Evolutionary conservation across 2,113 vertebrate genomes (phyloP), one percentile per base, ranked within the genome.

Genomic region (Ahaetulla prasina): DNA sequence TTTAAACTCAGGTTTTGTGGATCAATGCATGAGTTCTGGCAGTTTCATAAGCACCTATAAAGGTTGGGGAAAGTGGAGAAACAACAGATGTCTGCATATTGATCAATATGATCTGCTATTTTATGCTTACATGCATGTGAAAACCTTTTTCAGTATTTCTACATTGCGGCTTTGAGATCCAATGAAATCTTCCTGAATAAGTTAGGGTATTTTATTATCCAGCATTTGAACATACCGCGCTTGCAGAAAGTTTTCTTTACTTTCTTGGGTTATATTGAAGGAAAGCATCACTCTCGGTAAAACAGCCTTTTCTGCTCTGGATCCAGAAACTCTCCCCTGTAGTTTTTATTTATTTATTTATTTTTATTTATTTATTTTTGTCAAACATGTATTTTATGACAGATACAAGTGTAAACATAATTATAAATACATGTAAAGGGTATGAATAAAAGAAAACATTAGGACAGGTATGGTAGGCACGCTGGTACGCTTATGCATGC

Each of bases 91-190:
- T 68, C 30, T 68, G 60, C 27, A 68, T n/a, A n/a, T n/a, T 68
- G 60, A 68, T 68, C 30, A 55, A 2, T 1, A 90, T 30, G 1
- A n/a, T 57, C 60, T 93, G 4, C 49, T 85, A 89, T 74, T 39
- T 0, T 0, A 45, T 89, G 5, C 4, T 52, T 39, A 74, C 2
- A 20, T 49, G 27, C 45, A 9, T 45, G 25, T 89, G 45, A 3
- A 63, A 57, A 68, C 8, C 27, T 68, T 90, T 68, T 50, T n/a
- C 18, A 18, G 27, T 16, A 89, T 89, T 63, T 63, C 43, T n/a
- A 45, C 27, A 63, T 8, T 49, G 89, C 6, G 18, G 45, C 10
- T 68, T 47, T 25, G 9, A 52, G 50, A 11, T 1, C 12, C 47
- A 50, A 60, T 87, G n/a, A 52, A 35, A 10, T 68, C 4, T 80